A percentile compares a stretch with the other conserved stretches of the same genome.
Conservation (phyloP, 2,888 invertebrate species). For the Latrodectus elegans region DNA sequence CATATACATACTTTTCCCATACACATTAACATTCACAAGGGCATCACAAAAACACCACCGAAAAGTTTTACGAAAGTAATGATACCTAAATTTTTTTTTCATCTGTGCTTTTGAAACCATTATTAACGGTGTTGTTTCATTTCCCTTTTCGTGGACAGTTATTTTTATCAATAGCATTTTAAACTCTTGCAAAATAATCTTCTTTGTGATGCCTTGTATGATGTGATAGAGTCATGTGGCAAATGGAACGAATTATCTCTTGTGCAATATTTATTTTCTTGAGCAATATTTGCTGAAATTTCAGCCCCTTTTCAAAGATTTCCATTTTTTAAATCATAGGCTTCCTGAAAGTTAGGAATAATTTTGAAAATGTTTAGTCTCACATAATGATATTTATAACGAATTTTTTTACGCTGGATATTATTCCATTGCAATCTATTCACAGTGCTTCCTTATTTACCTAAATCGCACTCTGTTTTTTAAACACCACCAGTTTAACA, state of each 20-base stretch:
- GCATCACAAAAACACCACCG: too few relatives aligned
- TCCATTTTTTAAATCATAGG: conserved; percentile 28
- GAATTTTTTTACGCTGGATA: conserved; percentile 4
- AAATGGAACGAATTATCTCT: conserved; percentile 17
- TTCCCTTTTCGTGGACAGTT: too few relatives aligned
- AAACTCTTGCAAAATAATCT: too few relatives aligned
- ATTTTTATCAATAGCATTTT: too few relatives aligned
- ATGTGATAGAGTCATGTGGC: conserved; percentile 9
- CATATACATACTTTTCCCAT: too few relatives aligned
- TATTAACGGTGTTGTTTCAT: too few relatives aligned
- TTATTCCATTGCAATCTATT: conserved; percentile 26
- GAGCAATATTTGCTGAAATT: conserved; percentile 21
- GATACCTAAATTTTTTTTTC: too few relatives aligned
- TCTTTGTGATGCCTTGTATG: too few relatives aligned
- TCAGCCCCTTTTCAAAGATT: conserved; percentile 23
- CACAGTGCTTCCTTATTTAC: conserved; percentile 18
- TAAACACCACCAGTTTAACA: too few relatives aligned
- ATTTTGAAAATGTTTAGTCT: conserved; percentile 41
- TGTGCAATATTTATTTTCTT: conserved; percentile 21
- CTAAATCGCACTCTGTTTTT: not conserved
- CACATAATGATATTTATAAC: conserved; percentile 27
- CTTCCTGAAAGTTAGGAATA: conserved; percentile 16
- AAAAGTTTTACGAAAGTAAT: too few relatives aligned
- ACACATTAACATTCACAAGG: too few relatives aligned
- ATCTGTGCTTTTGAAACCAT: too few relatives aligned